Evolutionary conservation across 2,113 vertebrate genomes (phyloP), one percentile per base, ranked within the genome.

Genomic region (Zapornia atra): DNA sequence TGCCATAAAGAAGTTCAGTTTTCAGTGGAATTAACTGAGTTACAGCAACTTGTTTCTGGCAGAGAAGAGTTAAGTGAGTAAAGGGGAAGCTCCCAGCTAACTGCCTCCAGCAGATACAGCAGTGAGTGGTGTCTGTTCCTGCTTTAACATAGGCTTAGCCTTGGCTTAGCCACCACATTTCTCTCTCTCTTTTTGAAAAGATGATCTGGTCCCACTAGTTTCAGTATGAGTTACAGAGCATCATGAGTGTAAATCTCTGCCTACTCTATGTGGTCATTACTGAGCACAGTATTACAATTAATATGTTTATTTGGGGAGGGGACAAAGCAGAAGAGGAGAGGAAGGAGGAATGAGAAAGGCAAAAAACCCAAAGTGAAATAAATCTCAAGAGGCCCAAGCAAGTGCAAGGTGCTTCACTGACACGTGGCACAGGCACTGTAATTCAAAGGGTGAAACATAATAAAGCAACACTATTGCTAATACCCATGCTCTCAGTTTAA

Each of bases 401-500:
- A 70, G 64, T 60, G 20, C 44, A 86, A 92, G 54, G 51, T 88
- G 66, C 50, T 88, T 90, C 65, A 61, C 33, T 73, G 20, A 69
- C 73, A 92, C 1, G 2, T n/a, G 22, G 60, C 57, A 85, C 22
- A 53, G 12, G 50, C 12, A 40, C 51, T 57, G 1, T 25, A 88
- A 88, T n/a, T 84, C 59, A 56, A 92, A 95, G 42, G 11, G 38
- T 87, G 86, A 96, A 92, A 94, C 46, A 20, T 4, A 92, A 86
- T 16, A 90, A 81, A 72, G 29, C 34, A 96, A 73, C 25, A 31
- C 34, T 82, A 48, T 24, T 80, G 64, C 66, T 86, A 92, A 78
- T 54, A 48, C 31, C 56, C 26, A 82, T 8, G 15, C 5, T 79
- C 65, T 53, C 72, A 36, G 38, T 50, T 83, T 92, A 90, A 59